Evolutionary conservation across 2,113 vertebrate genomes (phyloP).

Genomic region (Lota lota): DNA sequence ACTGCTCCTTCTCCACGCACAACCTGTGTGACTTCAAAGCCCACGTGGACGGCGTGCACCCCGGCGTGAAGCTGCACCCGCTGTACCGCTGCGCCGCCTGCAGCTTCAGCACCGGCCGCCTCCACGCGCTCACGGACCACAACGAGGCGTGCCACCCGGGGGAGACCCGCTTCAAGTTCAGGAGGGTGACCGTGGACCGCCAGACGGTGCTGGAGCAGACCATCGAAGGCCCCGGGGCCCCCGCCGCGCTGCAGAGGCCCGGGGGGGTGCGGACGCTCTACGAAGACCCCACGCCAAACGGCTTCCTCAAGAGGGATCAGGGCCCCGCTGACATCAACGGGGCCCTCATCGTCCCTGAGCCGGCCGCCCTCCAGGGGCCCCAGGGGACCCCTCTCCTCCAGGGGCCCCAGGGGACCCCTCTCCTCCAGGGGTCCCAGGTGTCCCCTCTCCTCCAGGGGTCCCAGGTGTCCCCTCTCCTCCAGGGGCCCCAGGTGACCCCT

Average conservation of each 20-base stretch:
- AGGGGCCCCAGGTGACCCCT: too few relatives aligned
- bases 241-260: conserved; percentile 64
- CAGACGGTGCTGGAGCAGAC: conserved; percentile 92
- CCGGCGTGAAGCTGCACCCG: conserved; percentile 93
- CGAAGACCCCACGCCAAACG: conserved; percentile 57
- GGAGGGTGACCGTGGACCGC: conserved; percentile 84
- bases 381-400: conserved; percentile 78
- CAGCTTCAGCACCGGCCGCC: conserved; percentile 94
- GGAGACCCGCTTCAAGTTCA: conserved; percentile 89
- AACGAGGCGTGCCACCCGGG: conserved; percentile 86
- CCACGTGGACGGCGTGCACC: conserved; percentile 89
- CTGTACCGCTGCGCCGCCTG: conserved; percentile 90
- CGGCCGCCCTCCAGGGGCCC: conserved; percentile 78
- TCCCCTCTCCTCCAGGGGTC: conserved; percentile 78
- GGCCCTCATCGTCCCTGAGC: conserved; percentile 76
- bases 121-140: conserved; percentile 90
- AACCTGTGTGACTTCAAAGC: conserved; percentile 89
- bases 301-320: conserved; percentile 61
- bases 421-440: conserved; percentile 80
- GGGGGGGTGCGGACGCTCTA: conserved; percentile 70
- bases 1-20: conserved; percentile 84
- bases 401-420: conserved; percentile 72
- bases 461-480: conserved; percentile 61
- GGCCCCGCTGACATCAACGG: conserved; percentile 79
- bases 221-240: conserved; percentile 78